Percentiles rank a stretch among this genome's conserved stretches.
Conservation (phyloP, 2,888 invertebrate species). For the Amphipoea lucens region DNA sequence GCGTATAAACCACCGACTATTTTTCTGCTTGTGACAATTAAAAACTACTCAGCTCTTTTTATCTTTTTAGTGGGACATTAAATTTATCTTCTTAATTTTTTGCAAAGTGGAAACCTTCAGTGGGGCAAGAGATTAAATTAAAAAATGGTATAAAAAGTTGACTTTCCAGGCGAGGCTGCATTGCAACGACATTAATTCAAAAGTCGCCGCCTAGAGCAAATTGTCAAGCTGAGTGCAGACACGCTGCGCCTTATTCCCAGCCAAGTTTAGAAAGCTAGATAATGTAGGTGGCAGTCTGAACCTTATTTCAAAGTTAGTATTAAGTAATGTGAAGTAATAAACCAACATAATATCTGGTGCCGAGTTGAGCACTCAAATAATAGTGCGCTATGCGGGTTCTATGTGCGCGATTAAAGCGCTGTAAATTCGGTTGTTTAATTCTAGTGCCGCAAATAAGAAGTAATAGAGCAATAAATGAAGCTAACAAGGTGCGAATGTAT, state of each 20-base stretch:
- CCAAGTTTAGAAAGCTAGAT: constrained; percentile 66
- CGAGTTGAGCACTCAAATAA: constrained; percentile 44
- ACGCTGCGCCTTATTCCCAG: constrained; percentile 55
- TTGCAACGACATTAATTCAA: constrained; percentile 75
- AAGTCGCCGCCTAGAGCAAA: constrained; percentile 69
- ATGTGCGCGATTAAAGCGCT: constrained; percentile 19
- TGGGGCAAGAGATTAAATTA: constrained; percentile 69
- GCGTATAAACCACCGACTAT: constrained; percentile 31
- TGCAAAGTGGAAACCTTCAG: constrained; percentile 63
- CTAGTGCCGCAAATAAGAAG: constrained; percentile 39
- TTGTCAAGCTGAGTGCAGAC: constrained; percentile 69
- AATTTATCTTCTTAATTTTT: constrained; percentile 68
- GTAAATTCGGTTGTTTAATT: constrained; percentile 54
- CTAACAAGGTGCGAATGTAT: constrained; percentile 55
- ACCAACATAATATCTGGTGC: constrained; percentile 48
- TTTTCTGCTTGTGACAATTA: constrained; percentile 56
- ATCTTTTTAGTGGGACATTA: constrained; percentile 56
- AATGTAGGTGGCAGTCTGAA: constrained; percentile 45
- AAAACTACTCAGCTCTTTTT: constrained; percentile 65
- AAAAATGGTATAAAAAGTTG: constrained; percentile 70
- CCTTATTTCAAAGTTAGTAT: constrained; percentile 50
- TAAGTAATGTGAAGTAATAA: constrained; percentile 42
- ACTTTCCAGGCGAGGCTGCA: constrained; percentile 68
- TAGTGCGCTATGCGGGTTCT: constrained; percentile 28
- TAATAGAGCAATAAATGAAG: constrained; percentile 49